phyloP scores from a whole-genome alignment of 2,888 invertebrate species.

The Gnatocerus cornutus region DNA sequence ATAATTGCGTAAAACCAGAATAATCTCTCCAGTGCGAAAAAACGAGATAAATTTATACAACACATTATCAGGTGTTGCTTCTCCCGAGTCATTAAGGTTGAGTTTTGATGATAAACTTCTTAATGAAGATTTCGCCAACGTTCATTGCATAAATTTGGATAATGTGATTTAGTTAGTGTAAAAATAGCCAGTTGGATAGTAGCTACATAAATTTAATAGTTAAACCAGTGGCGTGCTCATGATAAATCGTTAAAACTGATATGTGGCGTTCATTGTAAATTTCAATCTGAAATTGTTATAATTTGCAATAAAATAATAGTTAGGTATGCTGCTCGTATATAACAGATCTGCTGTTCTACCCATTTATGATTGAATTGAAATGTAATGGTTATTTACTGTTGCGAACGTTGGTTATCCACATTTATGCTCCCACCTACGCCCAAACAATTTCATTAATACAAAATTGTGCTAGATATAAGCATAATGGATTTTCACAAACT shows the following conservation, averaged over 20 bases:
- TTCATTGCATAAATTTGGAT: constrained; percentile 21
- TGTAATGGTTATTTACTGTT: constrained; percentile 41
- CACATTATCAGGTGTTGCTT: constrained; percentile 19
- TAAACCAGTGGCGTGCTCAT: constrained; percentile 15
- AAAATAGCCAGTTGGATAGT: not conserved
- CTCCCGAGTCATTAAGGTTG: constrained; percentile 7
- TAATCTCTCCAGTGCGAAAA: constrained; percentile 8
- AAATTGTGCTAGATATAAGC: constrained; percentile 27
- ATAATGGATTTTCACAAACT: constrained; percentile 42
- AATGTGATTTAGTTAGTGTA: not conserved
- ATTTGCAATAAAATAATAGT: constrained; percentile 42
- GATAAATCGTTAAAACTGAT: constrained; percentile 18
- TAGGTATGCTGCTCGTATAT: constrained; percentile 19
- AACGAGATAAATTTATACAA: constrained; percentile 28
- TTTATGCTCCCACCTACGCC: constrained; percentile 11
- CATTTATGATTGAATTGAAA: constrained; percentile 37
- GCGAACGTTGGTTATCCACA: constrained; percentile 32
- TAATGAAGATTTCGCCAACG: constrained; percentile 22
- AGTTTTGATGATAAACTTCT: constrained; percentile 7
- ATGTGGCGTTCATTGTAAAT: constrained; percentile 5
- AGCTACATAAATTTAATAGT: constrained; percentile 2
- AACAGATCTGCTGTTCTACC: constrained; percentile 19
- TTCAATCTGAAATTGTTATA: constrained; percentile 34
- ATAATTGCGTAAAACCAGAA: constrained; percentile 25
- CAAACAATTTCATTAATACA: constrained; percentile 43